Evolutionary conservation across 2,113 vertebrate species (phyloP).

Genomic region (Oreochromis tanganicae): DNA sequence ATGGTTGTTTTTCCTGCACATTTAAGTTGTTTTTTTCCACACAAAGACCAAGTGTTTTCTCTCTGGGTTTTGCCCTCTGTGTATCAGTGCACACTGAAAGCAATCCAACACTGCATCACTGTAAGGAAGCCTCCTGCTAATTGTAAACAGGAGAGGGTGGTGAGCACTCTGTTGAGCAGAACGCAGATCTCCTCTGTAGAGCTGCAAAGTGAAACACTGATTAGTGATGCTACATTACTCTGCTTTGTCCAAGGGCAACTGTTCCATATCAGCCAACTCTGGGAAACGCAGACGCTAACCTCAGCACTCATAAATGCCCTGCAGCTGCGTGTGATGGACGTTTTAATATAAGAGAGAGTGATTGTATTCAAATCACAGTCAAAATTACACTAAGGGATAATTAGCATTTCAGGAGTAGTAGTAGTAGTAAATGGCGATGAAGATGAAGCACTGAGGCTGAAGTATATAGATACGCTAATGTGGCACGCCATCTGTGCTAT

Average conservation of each 20-base stretch:
- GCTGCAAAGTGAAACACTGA: slow-evolving; percentile 59
- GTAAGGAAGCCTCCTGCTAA: slow-evolving; percentile 44
- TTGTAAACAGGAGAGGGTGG: slow-evolving; percentile 56
- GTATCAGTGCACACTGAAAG: slow-evolving; percentile 22
- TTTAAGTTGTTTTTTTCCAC: not conserved
- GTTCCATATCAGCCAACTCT: slow-evolving; percentile 61
- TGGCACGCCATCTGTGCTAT: slow-evolving; percentile 5
- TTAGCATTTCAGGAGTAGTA: slow-evolving; percentile 17
- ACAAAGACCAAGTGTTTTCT: slow-evolving; percentile 2
- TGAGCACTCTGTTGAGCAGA: slow-evolving; percentile 48
- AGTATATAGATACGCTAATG: slow-evolving; percentile 1
- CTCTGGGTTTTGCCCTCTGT: not conserved
- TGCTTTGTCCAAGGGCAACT: slow-evolving; percentile 65
- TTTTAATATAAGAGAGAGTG: slow-evolving; percentile 26
- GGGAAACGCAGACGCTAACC: slow-evolving; percentile 22
- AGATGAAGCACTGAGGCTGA: slow-evolving; percentile 12
- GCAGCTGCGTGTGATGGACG: slow-evolving; percentile 43
- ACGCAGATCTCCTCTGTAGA: slow-evolving; percentile 45
- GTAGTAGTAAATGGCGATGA: slow-evolving; percentile 19
- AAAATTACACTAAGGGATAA: slow-evolving; percentile 30
- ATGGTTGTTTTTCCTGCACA: not conserved
- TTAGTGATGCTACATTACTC: slow-evolving; percentile 69
- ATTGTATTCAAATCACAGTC: slow-evolving; percentile 23
- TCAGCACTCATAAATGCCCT: slow-evolving; percentile 33
- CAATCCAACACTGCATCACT: slow-evolving; percentile 28